Evolutionary conservation across 1,140 invertebrate genomes (phyloP).

Genomic region (Chionoecetes opilio): DNA sequence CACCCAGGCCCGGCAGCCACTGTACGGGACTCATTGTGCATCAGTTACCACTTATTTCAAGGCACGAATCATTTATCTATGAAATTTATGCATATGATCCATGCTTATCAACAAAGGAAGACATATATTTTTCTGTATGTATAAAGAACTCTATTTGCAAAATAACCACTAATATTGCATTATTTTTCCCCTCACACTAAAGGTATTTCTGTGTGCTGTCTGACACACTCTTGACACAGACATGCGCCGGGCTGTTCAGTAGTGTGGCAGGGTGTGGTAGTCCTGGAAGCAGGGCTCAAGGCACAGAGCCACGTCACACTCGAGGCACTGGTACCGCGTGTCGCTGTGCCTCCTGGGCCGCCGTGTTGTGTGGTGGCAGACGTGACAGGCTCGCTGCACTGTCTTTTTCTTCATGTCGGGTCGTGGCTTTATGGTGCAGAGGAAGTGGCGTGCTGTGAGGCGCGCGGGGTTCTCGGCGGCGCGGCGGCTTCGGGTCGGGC

Average conservation of each 20-base stretch:
- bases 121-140: no score
- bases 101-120: no score
- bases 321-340: neutral
- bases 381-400: neutral
- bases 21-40: no score
- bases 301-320: neutral
- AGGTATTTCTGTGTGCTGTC: no score
- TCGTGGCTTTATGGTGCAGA: slow-evolving; percentile 5
- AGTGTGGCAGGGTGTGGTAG: neutral
- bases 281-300: neutral
- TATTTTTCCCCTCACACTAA: no score
- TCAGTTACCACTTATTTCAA: no score
- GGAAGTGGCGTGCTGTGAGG: neutral
- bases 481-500: neutral
- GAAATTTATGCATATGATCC: no score
- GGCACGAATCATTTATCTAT: no score
- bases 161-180: no score
- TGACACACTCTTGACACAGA: no score
- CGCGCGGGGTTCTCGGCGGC: neutral
- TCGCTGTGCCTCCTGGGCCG: neutral
- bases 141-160: no score
- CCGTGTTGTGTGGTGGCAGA: neutral
- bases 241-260: neutral
- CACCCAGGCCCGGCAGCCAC: no score
- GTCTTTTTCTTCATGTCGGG: slow-evolving; percentile 13